A percentile compares a stretch with the other conserved stretches of the same genome.
Evolutionary conservation across 1,140 invertebrate species (phyloP).

Genomic region (Eriocheir sinensis): DNA sequence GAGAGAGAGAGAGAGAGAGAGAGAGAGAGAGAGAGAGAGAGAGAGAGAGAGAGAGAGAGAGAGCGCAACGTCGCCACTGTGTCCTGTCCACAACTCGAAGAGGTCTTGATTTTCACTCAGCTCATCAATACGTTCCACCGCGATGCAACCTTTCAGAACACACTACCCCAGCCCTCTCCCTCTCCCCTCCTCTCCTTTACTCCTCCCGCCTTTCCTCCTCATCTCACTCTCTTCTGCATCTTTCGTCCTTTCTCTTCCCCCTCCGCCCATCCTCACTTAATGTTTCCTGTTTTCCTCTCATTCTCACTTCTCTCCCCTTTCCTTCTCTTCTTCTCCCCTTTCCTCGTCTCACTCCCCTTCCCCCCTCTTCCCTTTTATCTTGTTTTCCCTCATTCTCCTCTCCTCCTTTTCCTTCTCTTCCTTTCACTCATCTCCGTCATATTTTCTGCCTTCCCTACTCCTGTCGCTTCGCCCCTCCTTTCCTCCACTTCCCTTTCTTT

Average conservation of each 20-base stretch:
- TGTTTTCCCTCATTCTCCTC: no score
- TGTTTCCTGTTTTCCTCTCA: no score
- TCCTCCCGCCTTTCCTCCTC: neutral
- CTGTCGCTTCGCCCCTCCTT: no score
- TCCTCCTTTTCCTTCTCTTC: no score
- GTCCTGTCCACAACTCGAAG: slow-evolving; percentile 27
- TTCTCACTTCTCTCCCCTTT: neutral
- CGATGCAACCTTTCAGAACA: slow-evolving; percentile 60
- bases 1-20: slow-evolving; percentile 30
- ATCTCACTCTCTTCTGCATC: no score
- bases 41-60: neutral
- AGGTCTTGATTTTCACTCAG: slow-evolving; percentile 62
- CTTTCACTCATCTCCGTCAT: no score
- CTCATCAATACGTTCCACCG: slow-evolving; percentile 52
- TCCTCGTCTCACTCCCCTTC: neutral
- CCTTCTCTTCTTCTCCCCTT: neutral
- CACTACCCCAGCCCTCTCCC: neutral
- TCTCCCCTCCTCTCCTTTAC: neutral
- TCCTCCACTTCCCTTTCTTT: neutral
- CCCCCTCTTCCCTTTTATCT: neutral
- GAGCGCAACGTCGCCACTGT: slow-evolving; percentile 47
- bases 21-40: neutral
- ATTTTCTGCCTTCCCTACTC: no score
- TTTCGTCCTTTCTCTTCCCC: no score
- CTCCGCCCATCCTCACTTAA: no score